Conservation (phyloP, 2,888 invertebrate species). For the Megaustenia siamemsis region DNA sequence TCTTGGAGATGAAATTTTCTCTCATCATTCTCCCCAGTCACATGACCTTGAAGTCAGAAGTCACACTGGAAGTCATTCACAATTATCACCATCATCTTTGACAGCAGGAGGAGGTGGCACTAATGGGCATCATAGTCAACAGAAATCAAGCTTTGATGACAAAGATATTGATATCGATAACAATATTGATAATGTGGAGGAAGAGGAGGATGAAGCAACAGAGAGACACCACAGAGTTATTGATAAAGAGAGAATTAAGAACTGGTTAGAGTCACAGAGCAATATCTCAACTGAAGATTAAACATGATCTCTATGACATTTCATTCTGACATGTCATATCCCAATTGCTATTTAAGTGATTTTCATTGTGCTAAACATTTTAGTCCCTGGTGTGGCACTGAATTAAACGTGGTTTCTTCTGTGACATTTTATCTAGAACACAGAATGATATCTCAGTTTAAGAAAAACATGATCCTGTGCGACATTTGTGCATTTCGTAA, state of each 20-base stretch:
- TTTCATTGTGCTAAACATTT: too few species aligned
- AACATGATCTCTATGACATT: not conserved
- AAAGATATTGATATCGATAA: conserved; percentile 31
- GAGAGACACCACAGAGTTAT: conserved; percentile 59
- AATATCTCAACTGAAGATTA: conserved; percentile 40
- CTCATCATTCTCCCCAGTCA: conserved; percentile 75
- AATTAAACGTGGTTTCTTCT: too few species aligned
- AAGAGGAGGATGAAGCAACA: conserved; percentile 37
- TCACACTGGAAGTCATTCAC: conserved; percentile 37
- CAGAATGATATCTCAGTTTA: too few species aligned
- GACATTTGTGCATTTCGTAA: too few species aligned
- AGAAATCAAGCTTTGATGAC: conserved; percentile 18
- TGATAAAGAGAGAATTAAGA: conserved; percentile 76
- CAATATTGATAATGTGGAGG: conserved; percentile 27
- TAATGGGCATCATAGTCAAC: conserved; percentile 2
- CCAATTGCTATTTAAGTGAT: too few species aligned
- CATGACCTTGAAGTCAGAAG: conserved; percentile 10
- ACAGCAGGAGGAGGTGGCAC: conserved; percentile 22
- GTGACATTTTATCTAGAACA: too few species aligned
- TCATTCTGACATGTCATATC: too few species aligned
- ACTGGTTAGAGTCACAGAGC: conserved; percentile 74
- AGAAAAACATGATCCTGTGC: too few species aligned
- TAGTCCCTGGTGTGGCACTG: too few species aligned
- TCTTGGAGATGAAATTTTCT: conserved; percentile 72
- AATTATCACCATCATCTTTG: conserved; percentile 14